These are phyloP conservation scores for Talpa occidentalis DNA, from an alignment of 2,113 vertebrate genomes.

Conservation along the genomic window DNA sequence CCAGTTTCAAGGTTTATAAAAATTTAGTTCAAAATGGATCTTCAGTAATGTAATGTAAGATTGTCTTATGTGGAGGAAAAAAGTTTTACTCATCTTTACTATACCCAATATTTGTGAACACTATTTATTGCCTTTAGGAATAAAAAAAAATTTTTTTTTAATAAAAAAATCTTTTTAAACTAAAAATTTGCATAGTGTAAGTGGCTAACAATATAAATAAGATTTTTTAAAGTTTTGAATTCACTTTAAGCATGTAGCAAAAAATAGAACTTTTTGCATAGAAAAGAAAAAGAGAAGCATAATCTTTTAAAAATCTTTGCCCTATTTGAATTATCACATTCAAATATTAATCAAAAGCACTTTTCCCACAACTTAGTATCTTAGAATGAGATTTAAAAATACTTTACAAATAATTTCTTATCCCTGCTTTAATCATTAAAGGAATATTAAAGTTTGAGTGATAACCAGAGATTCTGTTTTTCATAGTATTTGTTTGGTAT, in stretches of 20 bases:
- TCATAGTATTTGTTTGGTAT: constrained; percentile 17
- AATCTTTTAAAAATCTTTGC: constrained; percentile 22
- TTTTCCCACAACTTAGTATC: neutral
- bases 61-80: constrained; percentile 8
- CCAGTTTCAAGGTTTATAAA: neutral
- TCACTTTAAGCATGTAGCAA: neutral
- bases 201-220: neutral
- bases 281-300: neutral
- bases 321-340: constrained; percentile 11
- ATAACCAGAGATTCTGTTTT: neutral
- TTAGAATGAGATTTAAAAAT: constrained; percentile 12
- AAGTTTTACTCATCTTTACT: neutral
- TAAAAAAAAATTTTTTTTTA: neutral
- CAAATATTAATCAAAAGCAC: neutral
- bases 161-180: neutral
- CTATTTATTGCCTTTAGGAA: constrained; percentile 1
- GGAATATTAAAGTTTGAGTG: constrained; percentile 5
- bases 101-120: neutral
- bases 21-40: constrained; percentile 1
- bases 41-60: neutral
- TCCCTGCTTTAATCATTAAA: constrained; percentile 5
- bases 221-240: neutral
- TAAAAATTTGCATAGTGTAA: constrained; percentile 44
- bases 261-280: constrained; percentile 21
- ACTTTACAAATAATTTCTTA: neutral